Evolutionary conservation across 2,797 vertebrate species (phyloP).

Genomic region (Amniataba percoides): DNA sequence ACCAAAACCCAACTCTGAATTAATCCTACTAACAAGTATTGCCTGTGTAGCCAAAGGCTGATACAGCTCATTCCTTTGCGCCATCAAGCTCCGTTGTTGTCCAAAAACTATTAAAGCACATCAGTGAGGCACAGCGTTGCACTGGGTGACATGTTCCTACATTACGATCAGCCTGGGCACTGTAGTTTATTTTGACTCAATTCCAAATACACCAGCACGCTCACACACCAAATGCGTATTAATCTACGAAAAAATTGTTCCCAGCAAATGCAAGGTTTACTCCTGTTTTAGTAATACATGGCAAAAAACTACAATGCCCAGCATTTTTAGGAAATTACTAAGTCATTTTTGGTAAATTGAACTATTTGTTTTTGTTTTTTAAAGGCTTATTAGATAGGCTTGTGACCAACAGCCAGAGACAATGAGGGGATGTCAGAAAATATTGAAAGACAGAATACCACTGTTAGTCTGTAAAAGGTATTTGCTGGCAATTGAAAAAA

Average conservation of each 20-base stretch:
- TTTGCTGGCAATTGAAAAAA: slow-evolving; percentile 11
- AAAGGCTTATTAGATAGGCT: neutral
- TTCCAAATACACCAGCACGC: neutral
- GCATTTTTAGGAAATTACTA: neutral
- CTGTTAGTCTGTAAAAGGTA: neutral
- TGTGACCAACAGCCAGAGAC: neutral
- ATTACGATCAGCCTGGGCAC: neutral
- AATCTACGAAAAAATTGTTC: slow-evolving; percentile 3
- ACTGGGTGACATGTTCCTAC: neutral
- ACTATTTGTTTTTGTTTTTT: neutral
- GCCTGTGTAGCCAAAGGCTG: neutral
- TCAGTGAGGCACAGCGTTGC: slow-evolving; percentile 1
- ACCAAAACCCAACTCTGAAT: neutral
- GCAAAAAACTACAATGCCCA: neutral
- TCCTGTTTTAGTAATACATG: neutral
- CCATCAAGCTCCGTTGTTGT: neutral
- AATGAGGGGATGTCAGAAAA: neutral
- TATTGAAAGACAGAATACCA: neutral
- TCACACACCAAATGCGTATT: neutral
- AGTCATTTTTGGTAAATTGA: neutral
- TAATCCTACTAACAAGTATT: neutral
- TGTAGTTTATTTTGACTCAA: neutral
- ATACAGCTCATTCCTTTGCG: neutral
- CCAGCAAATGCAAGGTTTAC: neutral
- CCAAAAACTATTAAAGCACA: slow-evolving; percentile 8